Base-by-base conservation (phyloP, 1,140 invertebrate genomes). In the Pachypsylla venusta region DNA sequence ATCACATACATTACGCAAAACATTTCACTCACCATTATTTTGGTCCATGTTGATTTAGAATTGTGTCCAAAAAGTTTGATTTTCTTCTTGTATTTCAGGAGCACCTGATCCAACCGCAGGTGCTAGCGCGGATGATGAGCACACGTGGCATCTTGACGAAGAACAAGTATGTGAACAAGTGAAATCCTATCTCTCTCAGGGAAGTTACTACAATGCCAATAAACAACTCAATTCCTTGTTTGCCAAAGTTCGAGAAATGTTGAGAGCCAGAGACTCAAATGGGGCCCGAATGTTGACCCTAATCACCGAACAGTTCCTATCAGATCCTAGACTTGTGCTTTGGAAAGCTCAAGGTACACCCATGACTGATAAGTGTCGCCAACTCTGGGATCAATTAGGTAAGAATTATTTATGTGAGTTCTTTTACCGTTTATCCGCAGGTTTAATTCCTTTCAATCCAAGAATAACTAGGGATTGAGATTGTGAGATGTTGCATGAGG, bases 231-330 rank as follows among this genome's bases (percentile, higher is more conserved):
- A 84, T 68, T 85, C 83, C 40, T 79, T 89, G 70, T 89, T 89
- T 77, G 84, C 84, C 61, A 89, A 89, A 79, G 85, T 89, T 48
- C 75, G 86, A 63, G 87, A 91, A 75, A 90, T 90, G 87, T 72
- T 90, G 19, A 73, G 84, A 58, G 85, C 84, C 1, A 78, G 84
- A 71, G 87, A 89, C 71, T 88, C 85, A 1, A 90, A 90, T 71
- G 87, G 87, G 63, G 83, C 87, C 58, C 73, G 87, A 62, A 89
- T 90, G 85, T 72, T 91, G 56, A 85, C 84, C 60, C 73, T 89
- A 60, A 90, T 91, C 69, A 90, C 87, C n/a, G 85, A 90, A 72
- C 87, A 91, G 77, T 91, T 91, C 74, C 77, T 90, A 59, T 84
- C 83, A 13, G 86, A 89, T 72, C 86, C 86, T 54, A 73, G 85